Conservation (phyloP, 2,797 vertebrate species). For the Ciconia nigra region DNA sequence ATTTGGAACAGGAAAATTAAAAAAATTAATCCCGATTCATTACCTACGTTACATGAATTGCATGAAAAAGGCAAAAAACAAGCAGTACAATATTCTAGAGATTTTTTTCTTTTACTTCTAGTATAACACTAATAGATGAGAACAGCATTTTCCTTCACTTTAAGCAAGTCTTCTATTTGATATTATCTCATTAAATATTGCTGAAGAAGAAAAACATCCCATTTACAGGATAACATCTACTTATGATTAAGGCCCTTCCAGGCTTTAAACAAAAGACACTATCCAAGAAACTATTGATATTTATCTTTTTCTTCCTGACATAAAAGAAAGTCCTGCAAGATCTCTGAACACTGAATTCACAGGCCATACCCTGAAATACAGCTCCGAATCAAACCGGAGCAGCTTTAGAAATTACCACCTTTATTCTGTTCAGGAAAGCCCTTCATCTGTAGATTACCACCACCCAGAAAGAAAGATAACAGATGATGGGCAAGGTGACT, state of each 20-base stretch:
- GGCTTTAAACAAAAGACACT: neutral
- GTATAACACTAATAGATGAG: neutral
- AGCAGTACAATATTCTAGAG: neutral
- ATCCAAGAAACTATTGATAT: neutral
- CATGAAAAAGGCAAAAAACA: neutral
- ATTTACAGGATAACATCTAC: conserved; percentile 28
- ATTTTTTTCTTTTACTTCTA: neutral
- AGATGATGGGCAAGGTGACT: fast-evolving
- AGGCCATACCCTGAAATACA: fast-evolving
- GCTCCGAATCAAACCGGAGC: neutral
- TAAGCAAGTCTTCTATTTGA: neutral
- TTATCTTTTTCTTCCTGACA: neutral
- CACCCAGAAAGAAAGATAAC: neutral
- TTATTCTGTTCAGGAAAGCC: fast-evolving
- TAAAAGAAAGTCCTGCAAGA: neutral
- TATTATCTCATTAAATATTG: neutral
- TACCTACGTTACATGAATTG: fast-evolving
- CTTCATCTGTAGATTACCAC: neutral
- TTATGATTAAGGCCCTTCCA: neutral
- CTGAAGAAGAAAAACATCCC: neutral
- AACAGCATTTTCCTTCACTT: neutral
- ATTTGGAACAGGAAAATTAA: neutral
- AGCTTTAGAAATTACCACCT: neutral
- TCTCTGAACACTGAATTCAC: fast-evolving
- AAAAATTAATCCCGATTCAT: neutral